A percentile compares a stretch with the other conserved stretches of the same genome.
Conservation (phyloP, 1,140 invertebrate genomes). For the Drosophila truncata region DNA sequence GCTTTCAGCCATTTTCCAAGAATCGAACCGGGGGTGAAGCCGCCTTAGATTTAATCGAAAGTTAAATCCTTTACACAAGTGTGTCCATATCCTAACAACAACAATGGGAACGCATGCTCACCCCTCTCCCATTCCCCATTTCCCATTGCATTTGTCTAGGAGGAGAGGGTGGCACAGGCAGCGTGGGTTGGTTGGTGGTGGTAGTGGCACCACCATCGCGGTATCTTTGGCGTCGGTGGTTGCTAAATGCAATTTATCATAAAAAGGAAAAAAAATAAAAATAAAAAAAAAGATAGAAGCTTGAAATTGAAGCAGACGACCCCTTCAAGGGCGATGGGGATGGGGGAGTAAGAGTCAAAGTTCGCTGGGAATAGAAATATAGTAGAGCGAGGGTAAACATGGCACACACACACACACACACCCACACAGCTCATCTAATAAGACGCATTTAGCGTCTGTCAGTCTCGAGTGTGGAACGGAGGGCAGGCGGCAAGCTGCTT, state of each 20-base stretch:
- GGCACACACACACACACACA: conserved; percentile 57
- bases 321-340: conserved; percentile 15
- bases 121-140: conserved; percentile 8
- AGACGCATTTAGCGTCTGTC: conserved; percentile 81
- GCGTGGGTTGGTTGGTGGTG: conserved; percentile 37
- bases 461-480: conserved; percentile 47
- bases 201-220: conserved; percentile 39
- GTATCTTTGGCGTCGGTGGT: conserved; percentile 64
- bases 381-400: conserved; percentile 64
- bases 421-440: conserved; percentile 71
- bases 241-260: conserved; percentile 84
- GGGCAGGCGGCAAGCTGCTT: background rate
- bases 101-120: conserved; percentile 65
- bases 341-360: conserved; percentile 64
- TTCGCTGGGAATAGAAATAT: conserved; percentile 40
- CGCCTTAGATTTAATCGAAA: conserved; percentile 37
- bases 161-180: conserved; percentile 63
- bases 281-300: conserved; percentile 71
- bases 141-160: conserved; percentile 28
- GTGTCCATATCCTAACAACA: conserved; percentile 70
- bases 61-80: conserved; percentile 68
- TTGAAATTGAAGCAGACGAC: conserved; percentile 75
- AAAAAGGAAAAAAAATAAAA: conserved; percentile 45
- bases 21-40: conserved; percentile 33
- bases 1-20: conserved; percentile 55